Evolutionary conservation across 2,797 vertebrate species (phyloP).

Genomic region (Todus mexicanus): DNA sequence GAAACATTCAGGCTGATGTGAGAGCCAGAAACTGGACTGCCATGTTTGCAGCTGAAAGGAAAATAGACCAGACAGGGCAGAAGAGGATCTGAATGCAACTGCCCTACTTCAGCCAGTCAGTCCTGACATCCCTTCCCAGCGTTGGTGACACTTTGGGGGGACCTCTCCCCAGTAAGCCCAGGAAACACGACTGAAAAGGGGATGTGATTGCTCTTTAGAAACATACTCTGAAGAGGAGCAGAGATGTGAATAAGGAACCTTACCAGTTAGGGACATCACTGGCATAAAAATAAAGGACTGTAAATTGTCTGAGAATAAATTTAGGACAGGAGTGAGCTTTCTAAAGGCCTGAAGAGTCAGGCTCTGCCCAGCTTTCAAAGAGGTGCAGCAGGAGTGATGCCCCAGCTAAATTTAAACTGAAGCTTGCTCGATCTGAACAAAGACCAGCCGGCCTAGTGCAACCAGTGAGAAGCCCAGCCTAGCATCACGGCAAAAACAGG

Average conservation of each 20-base stretch:
- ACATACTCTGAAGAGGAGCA: background rate
- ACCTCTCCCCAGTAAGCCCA: background rate
- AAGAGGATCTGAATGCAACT: background rate
- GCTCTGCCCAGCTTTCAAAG: background rate
- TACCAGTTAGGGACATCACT: background rate
- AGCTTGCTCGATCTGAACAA: background rate
- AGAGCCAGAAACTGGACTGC: background rate
- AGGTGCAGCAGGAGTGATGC: background rate
- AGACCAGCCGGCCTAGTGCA: background rate
- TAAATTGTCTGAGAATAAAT: background rate
- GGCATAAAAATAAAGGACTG: background rate
- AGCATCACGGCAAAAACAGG: background rate
- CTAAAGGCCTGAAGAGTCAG: background rate
- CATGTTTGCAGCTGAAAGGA: background rate
- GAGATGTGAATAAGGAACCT: background rate
- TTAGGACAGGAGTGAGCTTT: background rate
- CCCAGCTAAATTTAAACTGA: background rate
- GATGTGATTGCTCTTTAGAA: background rate
- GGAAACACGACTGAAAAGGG: fast-evolving
- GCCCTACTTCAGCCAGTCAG: background rate
- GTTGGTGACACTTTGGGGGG: fast-evolving
- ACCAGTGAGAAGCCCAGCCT: background rate
- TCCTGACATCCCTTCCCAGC: background rate
- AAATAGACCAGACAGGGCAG: background rate
- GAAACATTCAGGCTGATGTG: background rate